Base-by-base conservation (phyloP, 2,113 vertebrate species). In the Pycnonotus jocosus region DNA sequence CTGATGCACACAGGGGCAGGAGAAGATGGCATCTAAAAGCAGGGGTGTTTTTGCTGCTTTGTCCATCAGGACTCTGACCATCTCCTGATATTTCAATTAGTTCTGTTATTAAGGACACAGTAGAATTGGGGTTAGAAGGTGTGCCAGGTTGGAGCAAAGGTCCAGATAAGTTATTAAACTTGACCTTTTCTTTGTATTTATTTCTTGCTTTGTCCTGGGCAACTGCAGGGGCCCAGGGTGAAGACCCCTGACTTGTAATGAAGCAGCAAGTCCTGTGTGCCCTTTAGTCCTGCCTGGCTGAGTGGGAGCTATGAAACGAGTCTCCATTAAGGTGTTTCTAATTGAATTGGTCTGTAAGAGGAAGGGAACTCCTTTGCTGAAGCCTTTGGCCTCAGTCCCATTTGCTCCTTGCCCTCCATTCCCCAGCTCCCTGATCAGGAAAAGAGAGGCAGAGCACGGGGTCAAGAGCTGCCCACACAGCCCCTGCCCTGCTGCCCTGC, bases 61-160 rank as follows among this genome's bases (percentile, higher is more conserved):
- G 62, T 51, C 24, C 7, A 9, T 71, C 56, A 77, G 56, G n/a
- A 45, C 47, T 94, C 33, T 66, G 38, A 58, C 54, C 2, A 1
- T 60, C 51, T 92, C 68, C 54, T 85, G 71, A 45, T 80, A 86
- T 56, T 94, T 86, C 93, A 93, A 64, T 95, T 90, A 92, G 22
- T 69, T 92, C 60, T 70, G 24, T 71, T 78, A 74, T 53, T 83
- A 82, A 68, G 42, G 24, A 69, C 28, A 33, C 42, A 85, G 53
- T 35, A 33, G 71, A 90, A 80, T 44, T 90, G 60, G 64, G 53
- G 64, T 88, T 82, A 86, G 85, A 94, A 93, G 51, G 81, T 56
- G n/a, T 60, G n/a, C 40, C 13, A 57, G 68, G 64, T 90, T 7
- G 0, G 56, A 77, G 90, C 56, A 90, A 90, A 96, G 94, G 88